These are phyloP conservation scores for Muscicapa striata DNA, from an alignment of 2,797 vertebrate species.

Conservation along the genomic window DNA sequence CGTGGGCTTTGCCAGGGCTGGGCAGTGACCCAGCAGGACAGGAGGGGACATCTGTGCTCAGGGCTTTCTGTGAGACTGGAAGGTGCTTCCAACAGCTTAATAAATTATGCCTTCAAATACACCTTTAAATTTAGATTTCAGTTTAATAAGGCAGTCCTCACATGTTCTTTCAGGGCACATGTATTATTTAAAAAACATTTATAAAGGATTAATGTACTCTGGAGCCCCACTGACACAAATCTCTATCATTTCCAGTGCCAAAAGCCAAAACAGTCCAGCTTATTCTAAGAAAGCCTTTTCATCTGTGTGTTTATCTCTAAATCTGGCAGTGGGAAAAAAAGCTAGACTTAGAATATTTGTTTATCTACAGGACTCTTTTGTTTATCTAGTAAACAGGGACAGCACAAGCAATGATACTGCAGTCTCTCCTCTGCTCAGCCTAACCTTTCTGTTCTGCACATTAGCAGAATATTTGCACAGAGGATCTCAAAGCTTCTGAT, in stretches of 20 bases:
- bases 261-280: conserved; percentile 17
- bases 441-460: neutral
- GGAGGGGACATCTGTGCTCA: neutral
- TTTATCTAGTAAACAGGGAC: neutral
- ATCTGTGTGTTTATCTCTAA: conserved; percentile 4
- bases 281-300: conserved; percentile 17
- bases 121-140: conserved; percentile 40
- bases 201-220: conserved; percentile 61
- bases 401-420: neutral
- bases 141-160: conserved; percentile 30
- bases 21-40: neutral
- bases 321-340: neutral
- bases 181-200: conserved; percentile 64
- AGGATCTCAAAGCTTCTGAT: too few species aligned
- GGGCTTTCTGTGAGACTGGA: neutral
- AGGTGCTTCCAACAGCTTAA: neutral
- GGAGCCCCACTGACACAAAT: conserved; percentile 51
- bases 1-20: neutral
- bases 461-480: neutral
- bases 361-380: neutral
- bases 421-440: neutral
- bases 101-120: neutral
- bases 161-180: conserved; percentile 50
- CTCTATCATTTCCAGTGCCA: conserved; percentile 30
- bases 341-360: conserved; percentile 10